These are phyloP conservation scores for Stichopus horrens DNA, from an alignment of 53 echinoderm and acorn worm species.

Conservation along the genomic window DNA sequence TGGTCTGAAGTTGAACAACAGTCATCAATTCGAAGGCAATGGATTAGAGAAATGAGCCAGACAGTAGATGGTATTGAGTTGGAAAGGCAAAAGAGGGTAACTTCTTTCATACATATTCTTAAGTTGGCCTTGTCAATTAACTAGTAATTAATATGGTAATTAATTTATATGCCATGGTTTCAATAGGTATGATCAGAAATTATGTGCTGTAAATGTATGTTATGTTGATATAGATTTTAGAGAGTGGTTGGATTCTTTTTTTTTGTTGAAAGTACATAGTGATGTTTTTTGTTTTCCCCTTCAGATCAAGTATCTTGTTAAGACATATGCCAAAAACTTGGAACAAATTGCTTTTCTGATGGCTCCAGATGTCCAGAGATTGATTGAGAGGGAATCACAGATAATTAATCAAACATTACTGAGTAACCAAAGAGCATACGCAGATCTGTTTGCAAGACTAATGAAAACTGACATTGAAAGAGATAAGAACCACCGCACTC, in stretches of 20 bases:
- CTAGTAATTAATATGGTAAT: neutral
- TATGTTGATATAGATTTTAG: no score
- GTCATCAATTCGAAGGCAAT: constrained; percentile 63
- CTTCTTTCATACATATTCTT: neutral
- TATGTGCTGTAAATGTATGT: no score
- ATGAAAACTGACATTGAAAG: constrained; percentile 94
- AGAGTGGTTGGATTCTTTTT: neutral
- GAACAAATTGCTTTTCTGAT: constrained; percentile 83
- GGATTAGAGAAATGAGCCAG: constrained; percentile 73
- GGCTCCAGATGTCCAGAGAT: constrained; percentile 87
- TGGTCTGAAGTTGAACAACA: constrained; percentile 81
- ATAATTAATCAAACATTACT: constrained; percentile 92
- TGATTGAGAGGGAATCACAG: constrained; percentile 85
- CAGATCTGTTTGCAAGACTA: constrained; percentile 74
- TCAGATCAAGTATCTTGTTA: constrained; percentile 74
- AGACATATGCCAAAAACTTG: constrained; percentile 82
- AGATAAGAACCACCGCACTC: constrained; percentile 79
- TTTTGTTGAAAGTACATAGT: neutral
- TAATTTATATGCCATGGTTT: neutral
- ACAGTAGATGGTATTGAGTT: constrained; percentile 62
- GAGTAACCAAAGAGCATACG: constrained; percentile 78
- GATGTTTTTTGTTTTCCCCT: neutral
- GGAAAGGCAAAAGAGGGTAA: constrained; percentile 70
- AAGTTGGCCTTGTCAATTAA: neutral
- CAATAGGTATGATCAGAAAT: no score